Percentiles rank a stretch among this genome's conserved stretches.
Conservation (phyloP, 2,797 vertebrate species). For the Leptodactylus fallax region DNA sequence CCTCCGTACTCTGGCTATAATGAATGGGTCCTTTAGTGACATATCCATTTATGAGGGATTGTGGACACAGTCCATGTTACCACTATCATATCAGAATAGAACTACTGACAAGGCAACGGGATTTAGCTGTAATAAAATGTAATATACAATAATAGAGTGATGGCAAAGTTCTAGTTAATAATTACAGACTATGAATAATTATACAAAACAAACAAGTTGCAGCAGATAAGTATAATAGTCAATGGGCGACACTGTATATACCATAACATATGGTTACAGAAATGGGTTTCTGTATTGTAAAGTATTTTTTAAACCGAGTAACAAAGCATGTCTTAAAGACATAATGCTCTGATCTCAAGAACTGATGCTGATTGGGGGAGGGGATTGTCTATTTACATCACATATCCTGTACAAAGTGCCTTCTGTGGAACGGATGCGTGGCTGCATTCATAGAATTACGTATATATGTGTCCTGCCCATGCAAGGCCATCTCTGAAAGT, state of each 20-base stretch:
- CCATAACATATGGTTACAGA: neutral
- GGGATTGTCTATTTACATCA: too few relatives aligned
- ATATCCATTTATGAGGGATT: neutral
- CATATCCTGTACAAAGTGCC: too few relatives aligned
- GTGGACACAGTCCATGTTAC: neutral
- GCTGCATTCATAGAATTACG: neutral
- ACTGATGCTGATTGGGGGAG: neutral
- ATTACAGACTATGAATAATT: neutral
- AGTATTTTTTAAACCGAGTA: too few relatives aligned
- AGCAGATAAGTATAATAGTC: neutral
- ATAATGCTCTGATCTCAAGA: too few relatives aligned
- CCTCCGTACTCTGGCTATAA: constrained; percentile 15
- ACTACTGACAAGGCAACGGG: neutral
- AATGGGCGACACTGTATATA: neutral
- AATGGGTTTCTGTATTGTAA: too few relatives aligned
- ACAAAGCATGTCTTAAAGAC: neutral
- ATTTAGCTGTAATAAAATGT: neutral
- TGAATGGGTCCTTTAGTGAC: constrained; percentile 43
- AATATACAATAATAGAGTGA: neutral
- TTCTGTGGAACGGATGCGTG: neutral
- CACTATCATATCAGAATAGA: neutral
- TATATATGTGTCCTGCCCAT: neutral
- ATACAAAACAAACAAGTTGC: neutral
- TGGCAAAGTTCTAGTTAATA: neutral
- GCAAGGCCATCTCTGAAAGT: too few relatives aligned